Evolutionary conservation across 2,888 invertebrate genomes (phyloP).

Genomic region (Nasonia oneida): DNA sequence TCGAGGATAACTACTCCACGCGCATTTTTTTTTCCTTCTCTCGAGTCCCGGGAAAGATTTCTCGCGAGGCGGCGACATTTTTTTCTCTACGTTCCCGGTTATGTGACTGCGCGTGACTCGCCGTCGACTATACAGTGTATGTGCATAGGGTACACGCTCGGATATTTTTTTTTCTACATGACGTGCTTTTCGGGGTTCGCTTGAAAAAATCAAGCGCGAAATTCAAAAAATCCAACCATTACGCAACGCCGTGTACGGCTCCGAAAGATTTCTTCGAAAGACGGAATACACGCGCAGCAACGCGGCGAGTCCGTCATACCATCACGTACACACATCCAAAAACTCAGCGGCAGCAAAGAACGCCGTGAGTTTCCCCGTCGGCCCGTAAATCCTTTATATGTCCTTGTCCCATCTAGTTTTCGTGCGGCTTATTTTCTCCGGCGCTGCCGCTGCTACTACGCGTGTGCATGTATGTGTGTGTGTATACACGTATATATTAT

Average conservation of each 20-base stretch:
- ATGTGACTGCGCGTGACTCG: background rate
- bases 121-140: background rate
- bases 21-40: background rate
- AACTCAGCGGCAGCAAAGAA: background rate
- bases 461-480: background rate
- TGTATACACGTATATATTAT: conserved; percentile 39
- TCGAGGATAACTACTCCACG: conserved; percentile 11
- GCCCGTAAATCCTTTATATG: conserved; percentile 28
- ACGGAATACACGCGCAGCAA: background rate
- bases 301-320: background rate
- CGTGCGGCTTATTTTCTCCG: conserved; percentile 30
- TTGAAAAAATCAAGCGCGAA: background rate
- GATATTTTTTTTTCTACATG: background rate
- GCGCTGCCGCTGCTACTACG: background rate
- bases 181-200: background rate
- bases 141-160: background rate
- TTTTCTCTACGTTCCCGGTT: background rate
- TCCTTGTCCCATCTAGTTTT: conserved; percentile 47
- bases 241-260: background rate
- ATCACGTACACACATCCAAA: background rate
- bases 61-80: background rate
- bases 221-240: too few species aligned
- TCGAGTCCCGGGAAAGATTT: background rate
- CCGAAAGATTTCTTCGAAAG: background rate
- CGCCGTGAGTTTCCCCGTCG: background rate